Base-by-base conservation (phyloP, 2,113 vertebrate genomes). In the Trematomus loennbergii region DNA sequence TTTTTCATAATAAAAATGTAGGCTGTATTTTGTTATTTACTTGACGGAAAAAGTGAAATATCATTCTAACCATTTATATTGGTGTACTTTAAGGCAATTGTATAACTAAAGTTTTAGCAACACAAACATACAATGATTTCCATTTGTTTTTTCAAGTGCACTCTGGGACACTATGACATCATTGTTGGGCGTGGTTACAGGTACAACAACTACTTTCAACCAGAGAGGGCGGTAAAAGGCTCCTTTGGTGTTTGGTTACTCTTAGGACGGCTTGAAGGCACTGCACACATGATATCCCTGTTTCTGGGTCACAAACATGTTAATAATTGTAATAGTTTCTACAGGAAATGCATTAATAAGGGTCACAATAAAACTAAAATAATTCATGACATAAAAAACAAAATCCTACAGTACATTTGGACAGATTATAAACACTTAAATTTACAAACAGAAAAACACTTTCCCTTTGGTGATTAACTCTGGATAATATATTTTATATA, bases 391-490 rank as follows among this genome's bases (percentile, higher is more conserved):
- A 81, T 67, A 50, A 75, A 81, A 57, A 57, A 65, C 65, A 83
- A 50, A 82, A 65, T 78, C 73, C 76, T 75, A 91, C 85, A 87
- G 87, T 92, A 89, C 89, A 85, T 85, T 59, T 87, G 72, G 83
- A 88, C 84, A 88, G 78, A 84, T 66, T 72, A 73, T 70, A 76
- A 90, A 82, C 61, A 87, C 49, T 82, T 79, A 78, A 79, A 86
- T 89, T 87, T 89, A 92, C 82, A 90, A 78, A 83, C 82, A 91
- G 79, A 88, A 86, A 59, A 88, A 89, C 68, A 88, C 12, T 65
- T 91, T 93, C 92, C 92, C 90, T 92, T 95, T 94, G 82, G 91
- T 93, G 89, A 93, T 91, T 94, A 93, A 93, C 83, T 89, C 90
- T 83, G 90, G 92, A 93, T 93, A 81, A 92, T 91, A 93, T 88